Percentiles rank a stretch among this genome's conserved stretches.
phyloP scores from a whole-genome alignment of 2,888 invertebrate genomes.

The Orchesella flavescens region DNA sequence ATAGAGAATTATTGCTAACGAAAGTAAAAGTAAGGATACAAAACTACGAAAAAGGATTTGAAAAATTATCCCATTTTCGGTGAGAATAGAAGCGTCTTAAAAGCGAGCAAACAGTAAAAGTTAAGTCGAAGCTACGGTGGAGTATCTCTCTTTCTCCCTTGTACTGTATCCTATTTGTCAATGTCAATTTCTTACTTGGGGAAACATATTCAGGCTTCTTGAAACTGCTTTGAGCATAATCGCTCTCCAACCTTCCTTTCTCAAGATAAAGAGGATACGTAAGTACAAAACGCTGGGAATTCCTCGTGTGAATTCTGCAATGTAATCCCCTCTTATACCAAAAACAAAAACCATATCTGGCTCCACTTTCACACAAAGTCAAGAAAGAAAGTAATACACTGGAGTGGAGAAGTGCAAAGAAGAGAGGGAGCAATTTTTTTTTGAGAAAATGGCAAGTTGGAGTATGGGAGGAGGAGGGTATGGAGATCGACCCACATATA shows the following conservation, averaged over 20 bases:
- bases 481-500: constrained; percentile 27
- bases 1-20: too few species aligned
- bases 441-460: constrained; percentile 6
- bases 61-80: constrained; percentile 3
- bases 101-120: background rate
- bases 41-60: background rate
- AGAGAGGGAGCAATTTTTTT: background rate
- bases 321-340: background rate
- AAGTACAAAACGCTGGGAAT: background rate
- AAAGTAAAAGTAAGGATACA: too few species aligned
- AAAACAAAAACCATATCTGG: background rate
- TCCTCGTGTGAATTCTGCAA: background rate
- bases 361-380: background rate
- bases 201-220: background rate
- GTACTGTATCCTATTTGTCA: constrained; percentile 27
- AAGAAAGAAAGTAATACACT: too few species aligned
- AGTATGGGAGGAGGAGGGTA: background rate
- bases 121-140: background rate
- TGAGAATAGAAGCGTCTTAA: background rate
- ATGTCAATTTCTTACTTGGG: constrained; percentile 13
- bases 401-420: too few species aligned
- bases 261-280: background rate
- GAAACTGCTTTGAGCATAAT: background rate
- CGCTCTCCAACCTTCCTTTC: background rate
- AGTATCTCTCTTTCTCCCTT: background rate